phyloP scores from a whole-genome alignment of 2,797 vertebrate genomes.

The Manis javanica region DNA sequence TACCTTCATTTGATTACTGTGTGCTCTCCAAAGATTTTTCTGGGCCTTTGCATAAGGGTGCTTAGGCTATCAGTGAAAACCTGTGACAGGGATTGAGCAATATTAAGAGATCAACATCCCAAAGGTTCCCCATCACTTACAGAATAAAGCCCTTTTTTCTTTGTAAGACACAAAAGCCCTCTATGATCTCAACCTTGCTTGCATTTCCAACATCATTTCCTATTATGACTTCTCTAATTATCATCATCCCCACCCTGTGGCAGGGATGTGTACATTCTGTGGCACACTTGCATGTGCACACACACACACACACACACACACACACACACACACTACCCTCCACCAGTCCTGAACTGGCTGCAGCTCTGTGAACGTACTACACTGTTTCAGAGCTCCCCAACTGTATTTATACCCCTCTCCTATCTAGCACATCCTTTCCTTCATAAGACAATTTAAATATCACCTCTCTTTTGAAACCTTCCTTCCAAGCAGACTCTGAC shows the following conservation, averaged over 20 bases:
- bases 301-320: not conserved
- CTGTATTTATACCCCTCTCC: not conserved
- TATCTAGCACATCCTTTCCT: not conserved
- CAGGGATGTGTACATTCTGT: not conserved
- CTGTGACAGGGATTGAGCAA: not conserved
- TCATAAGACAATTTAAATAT: not conserved
- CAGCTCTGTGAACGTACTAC: not conserved
- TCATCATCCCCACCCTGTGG: not conserved
- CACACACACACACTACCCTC: not conserved
- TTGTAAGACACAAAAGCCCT: not conserved
- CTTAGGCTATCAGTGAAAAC: not conserved
- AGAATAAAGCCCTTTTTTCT: constrained; percentile 15
- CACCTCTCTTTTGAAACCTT: not conserved
- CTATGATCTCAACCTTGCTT: not conserved
- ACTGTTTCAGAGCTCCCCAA: not conserved
- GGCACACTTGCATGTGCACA: fast-evolving
- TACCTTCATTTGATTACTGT: not conserved
- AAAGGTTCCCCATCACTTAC: not conserved
- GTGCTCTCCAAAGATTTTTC: not conserved
- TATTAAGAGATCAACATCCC: not conserved
- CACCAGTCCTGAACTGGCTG: not conserved
- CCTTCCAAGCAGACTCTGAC: not conserved
- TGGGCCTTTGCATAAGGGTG: not conserved
- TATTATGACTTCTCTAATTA: not conserved
- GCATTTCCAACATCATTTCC: not conserved